Conservation (phyloP, 2,888 invertebrate species). For the Patella pellucida region DNA sequence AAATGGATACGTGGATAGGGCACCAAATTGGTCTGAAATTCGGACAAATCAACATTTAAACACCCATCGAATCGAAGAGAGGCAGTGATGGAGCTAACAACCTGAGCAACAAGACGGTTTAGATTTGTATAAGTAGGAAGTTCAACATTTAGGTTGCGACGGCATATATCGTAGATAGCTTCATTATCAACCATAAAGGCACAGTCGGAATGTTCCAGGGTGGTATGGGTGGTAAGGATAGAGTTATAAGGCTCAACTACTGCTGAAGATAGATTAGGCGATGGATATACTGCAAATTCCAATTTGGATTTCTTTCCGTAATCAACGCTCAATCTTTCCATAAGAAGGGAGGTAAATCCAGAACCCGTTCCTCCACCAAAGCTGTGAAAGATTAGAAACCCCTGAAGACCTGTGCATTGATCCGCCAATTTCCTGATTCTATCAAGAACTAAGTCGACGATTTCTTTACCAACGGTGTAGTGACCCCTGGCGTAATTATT, state of each 20-base stretch:
- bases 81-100: conserved; percentile 73
- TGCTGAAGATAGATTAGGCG: conserved; percentile 90
- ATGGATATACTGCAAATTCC: conserved; percentile 91
- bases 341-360: conserved; percentile 88
- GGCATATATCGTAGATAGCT: conserved; percentile 89
- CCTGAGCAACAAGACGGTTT: conserved; percentile 94
- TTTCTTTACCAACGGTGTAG: conserved; percentile 92
- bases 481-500: conserved; percentile 98
- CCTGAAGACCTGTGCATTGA: conserved; percentile 66
- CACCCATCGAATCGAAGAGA: conserved; percentile 73
- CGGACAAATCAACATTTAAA: conserved; percentile 73
- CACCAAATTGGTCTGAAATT: conserved; percentile 72
- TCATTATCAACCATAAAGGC: conserved; percentile 97
- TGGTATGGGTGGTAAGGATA: conserved; percentile 94
- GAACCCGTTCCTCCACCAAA: conserved; percentile 80
- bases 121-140: conserved; percentile 88
- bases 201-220: conserved; percentile 92
- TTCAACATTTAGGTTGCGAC: conserved; percentile 85
- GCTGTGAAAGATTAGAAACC: conserved; percentile 66
- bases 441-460: conserved; percentile 82
- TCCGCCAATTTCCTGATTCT: conserved; percentile 76
- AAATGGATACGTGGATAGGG: conserved; percentile 81
- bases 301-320: conserved; percentile 86
- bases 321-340: conserved; percentile 87
- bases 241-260: conserved; percentile 97